Evolutionary conservation across 2,888 invertebrate genomes (phyloP).

Genomic region (Aphrophora alni): DNA sequence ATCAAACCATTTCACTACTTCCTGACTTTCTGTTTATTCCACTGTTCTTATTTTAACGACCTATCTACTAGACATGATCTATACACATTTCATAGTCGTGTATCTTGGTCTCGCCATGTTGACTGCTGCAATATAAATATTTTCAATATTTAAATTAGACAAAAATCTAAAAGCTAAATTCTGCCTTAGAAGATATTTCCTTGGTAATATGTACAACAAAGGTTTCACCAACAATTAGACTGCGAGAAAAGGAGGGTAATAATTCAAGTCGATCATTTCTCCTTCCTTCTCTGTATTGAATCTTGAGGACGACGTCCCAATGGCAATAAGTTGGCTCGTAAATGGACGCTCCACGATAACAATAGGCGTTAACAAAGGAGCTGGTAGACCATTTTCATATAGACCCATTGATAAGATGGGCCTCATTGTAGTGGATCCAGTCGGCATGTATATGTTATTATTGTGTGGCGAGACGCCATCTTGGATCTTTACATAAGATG

Average conservation of each 20-base stretch:
- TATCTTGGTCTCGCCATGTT: too few relatives aligned
- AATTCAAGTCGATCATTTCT: slow-evolving; percentile 5
- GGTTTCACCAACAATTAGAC: neutral
- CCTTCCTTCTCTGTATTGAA: slow-evolving; percentile 10
- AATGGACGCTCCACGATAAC: slow-evolving; percentile 43
- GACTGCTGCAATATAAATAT: too few relatives aligned
- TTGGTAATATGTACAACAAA: too few relatives aligned
- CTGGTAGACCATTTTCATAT: slow-evolving; percentile 13
- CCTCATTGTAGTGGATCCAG: slow-evolving; percentile 32
- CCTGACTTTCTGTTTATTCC: too few relatives aligned
- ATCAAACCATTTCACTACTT: too few relatives aligned
- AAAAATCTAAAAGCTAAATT: too few relatives aligned
- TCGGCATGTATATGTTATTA: slow-evolving; percentile 35
- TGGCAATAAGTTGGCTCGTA: slow-evolving; percentile 42
- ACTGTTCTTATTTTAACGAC: too few relatives aligned
- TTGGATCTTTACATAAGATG: slow-evolving; percentile 9
- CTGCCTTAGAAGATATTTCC: too few relatives aligned
- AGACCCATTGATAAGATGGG: slow-evolving; percentile 3
- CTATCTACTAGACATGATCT: too few relatives aligned
- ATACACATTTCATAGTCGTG: too few relatives aligned
- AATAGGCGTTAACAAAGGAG: slow-evolving; percentile 42
- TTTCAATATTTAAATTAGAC: too few relatives aligned
- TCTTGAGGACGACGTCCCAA: slow-evolving; percentile 9
- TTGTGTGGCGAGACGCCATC: slow-evolving; percentile 15
- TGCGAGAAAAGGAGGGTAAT: neutral